phyloP scores from a whole-genome alignment of 1,140 invertebrate genomes.

The Chironomus tepperi region DNA sequence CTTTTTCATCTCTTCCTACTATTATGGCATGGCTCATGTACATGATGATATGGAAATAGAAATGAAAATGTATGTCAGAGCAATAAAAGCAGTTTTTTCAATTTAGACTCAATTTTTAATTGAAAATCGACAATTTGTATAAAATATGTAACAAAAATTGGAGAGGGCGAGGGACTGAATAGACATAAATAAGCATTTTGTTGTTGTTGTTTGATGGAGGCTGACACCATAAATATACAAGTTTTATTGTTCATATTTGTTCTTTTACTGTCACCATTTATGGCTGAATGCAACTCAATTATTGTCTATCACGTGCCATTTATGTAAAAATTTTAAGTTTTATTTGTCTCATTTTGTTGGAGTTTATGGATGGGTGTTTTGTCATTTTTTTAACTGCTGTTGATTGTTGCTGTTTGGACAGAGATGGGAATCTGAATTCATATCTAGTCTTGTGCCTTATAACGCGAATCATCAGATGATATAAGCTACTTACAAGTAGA shows the following conservation, averaged over 20 bases:
- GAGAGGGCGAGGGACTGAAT: not conserved
- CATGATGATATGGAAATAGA: not conserved
- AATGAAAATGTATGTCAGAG: not conserved
- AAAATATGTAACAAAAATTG: not conserved
- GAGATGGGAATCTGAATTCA: too few relatives aligned
- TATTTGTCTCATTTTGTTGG: not conserved
- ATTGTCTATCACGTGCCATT: not conserved
- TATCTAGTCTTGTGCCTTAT: too few relatives aligned
- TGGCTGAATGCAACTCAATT: not conserved
- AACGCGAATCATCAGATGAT: too few relatives aligned
- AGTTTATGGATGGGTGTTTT: too few relatives aligned
- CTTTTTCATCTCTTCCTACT: too few relatives aligned
- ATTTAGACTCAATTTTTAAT: slow-evolving; percentile 1
- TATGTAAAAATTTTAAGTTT: not conserved
- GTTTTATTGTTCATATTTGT: too few relatives aligned
- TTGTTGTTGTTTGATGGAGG: not conserved
- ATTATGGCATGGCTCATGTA: too few relatives aligned
- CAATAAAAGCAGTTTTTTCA: not conserved
- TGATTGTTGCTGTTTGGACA: too few relatives aligned
- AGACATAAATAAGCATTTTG: not conserved
- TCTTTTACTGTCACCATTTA: not conserved
- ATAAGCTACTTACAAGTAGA: too few relatives aligned
- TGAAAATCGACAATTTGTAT: not conserved
- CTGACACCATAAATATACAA: not conserved
- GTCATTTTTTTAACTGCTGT: too few relatives aligned